These are phyloP conservation scores for Natrix natrix DNA, from an alignment of 2,797 vertebrate genomes.

Conservation along the genomic window DNA sequence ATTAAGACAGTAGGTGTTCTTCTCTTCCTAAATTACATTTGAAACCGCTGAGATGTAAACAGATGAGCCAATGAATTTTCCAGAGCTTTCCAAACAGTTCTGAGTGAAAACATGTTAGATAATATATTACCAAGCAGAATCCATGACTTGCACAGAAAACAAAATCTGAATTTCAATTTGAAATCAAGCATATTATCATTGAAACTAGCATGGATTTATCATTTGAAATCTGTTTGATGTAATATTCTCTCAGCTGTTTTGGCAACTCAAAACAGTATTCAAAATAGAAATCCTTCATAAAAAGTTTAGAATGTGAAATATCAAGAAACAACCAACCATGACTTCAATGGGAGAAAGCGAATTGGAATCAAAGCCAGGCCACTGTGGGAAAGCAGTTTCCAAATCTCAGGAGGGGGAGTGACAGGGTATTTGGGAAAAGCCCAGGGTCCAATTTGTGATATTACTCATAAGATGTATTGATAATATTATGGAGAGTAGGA, in stretches of 20 bases:
- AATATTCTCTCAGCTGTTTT: not conserved
- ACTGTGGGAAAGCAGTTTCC: not conserved
- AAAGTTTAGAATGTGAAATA: conserved; percentile 9
- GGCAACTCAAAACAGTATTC: not conserved
- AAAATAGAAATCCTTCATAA: not conserved
- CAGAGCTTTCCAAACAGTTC: not conserved
- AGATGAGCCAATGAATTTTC: not conserved
- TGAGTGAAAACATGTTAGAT: conserved; percentile 11
- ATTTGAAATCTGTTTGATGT: not conserved
- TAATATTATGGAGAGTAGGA: not conserved
- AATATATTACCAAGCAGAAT: conserved; percentile 11
- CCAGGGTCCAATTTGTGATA: not conserved
- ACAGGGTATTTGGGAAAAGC: not conserved
- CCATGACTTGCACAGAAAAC: conserved; percentile 2
- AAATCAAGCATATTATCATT: not conserved
- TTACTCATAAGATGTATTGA: not conserved
- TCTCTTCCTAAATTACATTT: conserved; percentile 3
- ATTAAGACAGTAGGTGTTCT: not conserved
- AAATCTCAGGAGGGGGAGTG: not conserved
- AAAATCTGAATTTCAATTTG: conserved; percentile 9
- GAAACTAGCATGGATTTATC: not conserved
- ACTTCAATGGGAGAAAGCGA: not conserved
- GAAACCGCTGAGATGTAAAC: conserved; percentile 3
- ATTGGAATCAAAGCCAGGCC: not conserved
- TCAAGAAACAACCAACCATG: not conserved